Evolutionary conservation across 2,113 vertebrate genomes (phyloP), one percentile per base, ranked within the genome.

Genomic region (Apistogramma diplotaenia): DNA sequence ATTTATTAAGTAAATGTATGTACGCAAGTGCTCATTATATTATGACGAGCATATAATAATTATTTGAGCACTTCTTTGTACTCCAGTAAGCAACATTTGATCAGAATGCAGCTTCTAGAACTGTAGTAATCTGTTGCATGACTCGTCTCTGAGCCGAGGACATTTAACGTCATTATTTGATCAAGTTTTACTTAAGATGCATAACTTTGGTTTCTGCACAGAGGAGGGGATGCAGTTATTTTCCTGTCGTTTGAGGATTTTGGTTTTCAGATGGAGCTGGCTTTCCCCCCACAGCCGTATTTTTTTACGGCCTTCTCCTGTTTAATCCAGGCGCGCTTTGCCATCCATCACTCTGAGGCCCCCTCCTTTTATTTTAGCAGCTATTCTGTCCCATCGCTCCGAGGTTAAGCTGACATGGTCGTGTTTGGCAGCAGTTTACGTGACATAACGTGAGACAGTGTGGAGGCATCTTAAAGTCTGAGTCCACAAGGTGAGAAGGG

Each of bases 281-380:
- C 1, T 31, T 19, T 46, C 23, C 23, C 54, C 54, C 12, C 51
- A 71, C 35, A 0, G 15, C 16, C 37, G 58, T 35, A 9, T 31
- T 67, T 49, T 73, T 67, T 59, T 76, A 16, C 19, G 31, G 62
- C 40, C 73, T 67, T 61, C 11, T 6, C 49, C 53, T 27, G 58
- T 74, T 35, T 75, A 78, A 81, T 77, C 25, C 53, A 78, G 76
- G 5, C 19, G 1, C 55, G 57, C 25, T 18, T 15, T 54, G 33
- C 74, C 82, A 86, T 93, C 87, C 70, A 81, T 93, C 90, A 67
- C 35, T 31, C 58, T 33, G 40, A 33, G 31, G 21, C 35, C n/a
- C 79, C 74, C 60, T 65, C 43, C 31, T 67, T 85, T 73, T 77
- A 78, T 6, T 35, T 8, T 1, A 10, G 35, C 43, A 56, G 53